These are phyloP conservation scores for Lasiurus borealis DNA, from an alignment of 2,113 vertebrate genomes.

Conservation along the genomic window DNA sequence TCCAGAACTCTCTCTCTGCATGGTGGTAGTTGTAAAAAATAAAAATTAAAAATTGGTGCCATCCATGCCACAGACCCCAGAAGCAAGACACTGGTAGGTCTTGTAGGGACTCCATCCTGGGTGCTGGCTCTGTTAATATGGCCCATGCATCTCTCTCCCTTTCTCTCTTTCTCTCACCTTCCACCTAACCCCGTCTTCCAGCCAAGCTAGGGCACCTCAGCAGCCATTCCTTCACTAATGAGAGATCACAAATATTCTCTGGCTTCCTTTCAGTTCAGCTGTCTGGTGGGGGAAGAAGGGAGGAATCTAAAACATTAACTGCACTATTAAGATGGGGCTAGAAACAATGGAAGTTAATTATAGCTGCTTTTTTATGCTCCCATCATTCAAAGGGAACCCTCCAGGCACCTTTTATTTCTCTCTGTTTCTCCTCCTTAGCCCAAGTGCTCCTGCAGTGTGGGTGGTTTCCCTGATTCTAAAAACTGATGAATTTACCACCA, in stretches of 20 bases:
- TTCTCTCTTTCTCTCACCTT: background rate
- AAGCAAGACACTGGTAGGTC: background rate
- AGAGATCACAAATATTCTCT: background rate
- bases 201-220: background rate
- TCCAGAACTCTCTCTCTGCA: background rate
- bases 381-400: constrained; percentile 44
- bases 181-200: background rate
- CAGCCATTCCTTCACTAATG: background rate
- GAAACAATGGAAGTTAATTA: constrained; percentile 77
- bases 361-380: background rate
- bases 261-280: constrained; percentile 47
- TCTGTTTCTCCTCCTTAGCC: constrained; percentile 14
- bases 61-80: background rate
- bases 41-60: background rate
- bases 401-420: constrained; percentile 69
- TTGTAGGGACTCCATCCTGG: background rate
- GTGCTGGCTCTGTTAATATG: background rate
- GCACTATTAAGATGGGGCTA: constrained; percentile 70
- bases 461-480: constrained; percentile 68
- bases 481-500: constrained; percentile 65
- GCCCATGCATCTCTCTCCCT: background rate
- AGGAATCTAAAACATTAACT: constrained; percentile 69
- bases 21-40: background rate
- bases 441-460: background rate
- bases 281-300: background rate